phyloP scores from a whole-genome alignment of 2,113 vertebrate genomes.

The Paracanthobrama guichenoti region DNA sequence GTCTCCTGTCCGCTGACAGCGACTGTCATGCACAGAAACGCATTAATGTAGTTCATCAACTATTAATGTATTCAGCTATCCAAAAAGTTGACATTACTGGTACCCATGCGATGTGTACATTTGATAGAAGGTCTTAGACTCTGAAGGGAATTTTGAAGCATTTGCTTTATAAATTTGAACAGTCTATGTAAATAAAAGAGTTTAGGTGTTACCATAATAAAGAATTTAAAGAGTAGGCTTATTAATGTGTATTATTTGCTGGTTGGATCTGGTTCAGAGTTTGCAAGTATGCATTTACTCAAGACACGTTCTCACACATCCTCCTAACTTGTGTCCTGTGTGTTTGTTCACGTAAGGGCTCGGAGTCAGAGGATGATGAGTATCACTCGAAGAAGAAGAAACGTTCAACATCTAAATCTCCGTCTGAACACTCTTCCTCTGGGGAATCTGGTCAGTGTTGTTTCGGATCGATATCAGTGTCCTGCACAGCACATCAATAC shows the following conservation, averaged over 20 bases:
- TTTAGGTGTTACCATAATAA: too few species aligned
- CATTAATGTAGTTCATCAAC: too few species aligned
- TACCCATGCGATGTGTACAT: too few species aligned
- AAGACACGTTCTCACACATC: neutral
- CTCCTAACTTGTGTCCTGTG: neutral
- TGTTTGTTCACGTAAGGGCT: slow-evolving; percentile 77
- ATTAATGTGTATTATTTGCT: neutral
- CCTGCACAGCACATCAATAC: neutral
- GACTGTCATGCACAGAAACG: too few species aligned
- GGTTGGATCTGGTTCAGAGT: neutral
- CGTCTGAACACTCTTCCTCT: slow-evolving; percentile 92
- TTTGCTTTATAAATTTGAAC: too few species aligned
- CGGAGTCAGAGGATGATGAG: slow-evolving; percentile 94
- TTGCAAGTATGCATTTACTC: neutral
- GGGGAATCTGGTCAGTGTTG: slow-evolving; percentile 87
- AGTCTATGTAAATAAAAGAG: too few species aligned
- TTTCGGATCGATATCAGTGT: neutral
- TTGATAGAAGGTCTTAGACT: too few species aligned
- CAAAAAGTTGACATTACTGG: too few species aligned
- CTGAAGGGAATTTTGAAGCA: too few species aligned
- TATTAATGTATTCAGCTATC: too few species aligned
- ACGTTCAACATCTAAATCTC: slow-evolving; percentile 90
- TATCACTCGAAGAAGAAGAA: slow-evolving; percentile 97
- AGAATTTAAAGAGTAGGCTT: neutral
- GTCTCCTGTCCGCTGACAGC: too few species aligned